Conservation (phyloP, 2,113 vertebrate species). For the Mustelus asterias region DNA sequence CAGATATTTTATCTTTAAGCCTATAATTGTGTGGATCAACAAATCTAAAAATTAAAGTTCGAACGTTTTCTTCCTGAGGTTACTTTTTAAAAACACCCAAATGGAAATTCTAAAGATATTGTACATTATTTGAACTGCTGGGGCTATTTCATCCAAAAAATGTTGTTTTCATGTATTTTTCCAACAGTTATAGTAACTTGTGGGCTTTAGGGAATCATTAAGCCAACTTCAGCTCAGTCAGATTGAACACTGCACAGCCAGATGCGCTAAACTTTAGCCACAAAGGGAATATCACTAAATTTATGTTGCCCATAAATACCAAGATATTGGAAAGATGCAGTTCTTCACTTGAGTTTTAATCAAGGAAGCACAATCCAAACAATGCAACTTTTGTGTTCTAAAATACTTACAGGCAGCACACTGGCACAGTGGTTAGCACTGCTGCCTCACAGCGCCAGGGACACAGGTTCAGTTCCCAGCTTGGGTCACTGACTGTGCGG, state of each 20-base stretch:
- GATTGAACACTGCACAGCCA: background rate
- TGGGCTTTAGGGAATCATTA: background rate
- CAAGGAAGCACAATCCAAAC: background rate
- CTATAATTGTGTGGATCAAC: background rate
- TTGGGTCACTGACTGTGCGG: too few relatives aligned
- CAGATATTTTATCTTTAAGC: slow-evolving; percentile 29
- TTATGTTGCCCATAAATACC: background rate
- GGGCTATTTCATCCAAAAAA: slow-evolving; percentile 9
- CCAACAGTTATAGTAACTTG: background rate
- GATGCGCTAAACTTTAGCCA: background rate
- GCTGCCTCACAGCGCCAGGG: too few relatives aligned
- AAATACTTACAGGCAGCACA: too few relatives aligned
- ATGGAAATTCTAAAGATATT: background rate
- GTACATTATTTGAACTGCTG: background rate
- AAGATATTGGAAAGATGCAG: background rate
- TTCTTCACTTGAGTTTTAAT: slow-evolving; percentile 25
- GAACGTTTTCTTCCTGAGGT: background rate
- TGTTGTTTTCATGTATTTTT: slow-evolving; percentile 19
- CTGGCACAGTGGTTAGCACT: too few relatives aligned
- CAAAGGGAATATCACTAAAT: slow-evolving; percentile 18
- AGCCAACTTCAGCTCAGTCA: slow-evolving; percentile 14
- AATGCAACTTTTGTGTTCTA: background rate
- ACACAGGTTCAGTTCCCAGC: too few relatives aligned
- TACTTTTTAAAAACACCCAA: background rate
- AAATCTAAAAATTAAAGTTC: background rate